phyloP scores from a whole-genome alignment of 1,140 invertebrate genomes.

The Euwallacea fornicatus region DNA sequence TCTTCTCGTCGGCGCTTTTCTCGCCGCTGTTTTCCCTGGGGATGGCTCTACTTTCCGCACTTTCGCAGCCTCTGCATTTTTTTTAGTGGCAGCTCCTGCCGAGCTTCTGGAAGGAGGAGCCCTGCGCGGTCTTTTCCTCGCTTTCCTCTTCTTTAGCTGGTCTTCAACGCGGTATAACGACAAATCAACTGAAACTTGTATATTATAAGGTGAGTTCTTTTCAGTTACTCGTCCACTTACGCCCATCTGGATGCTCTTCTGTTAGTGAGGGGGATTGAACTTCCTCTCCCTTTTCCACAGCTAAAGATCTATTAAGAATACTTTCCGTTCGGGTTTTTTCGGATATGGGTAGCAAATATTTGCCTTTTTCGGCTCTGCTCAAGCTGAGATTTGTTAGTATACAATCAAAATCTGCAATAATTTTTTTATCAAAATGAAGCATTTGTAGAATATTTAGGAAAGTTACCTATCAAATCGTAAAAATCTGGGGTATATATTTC shows the following conservation, averaged over 20 bases:
- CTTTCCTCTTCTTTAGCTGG: constrained; percentile 70
- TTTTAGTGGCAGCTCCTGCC: constrained; percentile 38
- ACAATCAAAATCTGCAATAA: constrained; percentile 76
- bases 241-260: constrained; percentile 83
- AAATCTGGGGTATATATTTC: constrained; percentile 87
- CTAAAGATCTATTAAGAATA: constrained; percentile 81
- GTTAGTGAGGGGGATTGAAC: constrained; percentile 67
- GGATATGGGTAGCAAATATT: constrained; percentile 68
- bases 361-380: constrained; percentile 70
- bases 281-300: constrained; percentile 75
- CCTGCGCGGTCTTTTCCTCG: constrained; percentile 49
- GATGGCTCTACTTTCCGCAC: constrained; percentile 40
- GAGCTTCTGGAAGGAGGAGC: constrained; percentile 24
- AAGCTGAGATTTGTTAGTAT: constrained; percentile 84
- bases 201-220: not conserved
- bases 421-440: not conserved
- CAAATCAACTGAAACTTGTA: constrained; percentile 68
- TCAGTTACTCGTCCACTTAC: constrained; percentile 60
- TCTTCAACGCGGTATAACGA: constrained; percentile 78
- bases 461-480: constrained; percentile 79
- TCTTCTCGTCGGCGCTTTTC: constrained; percentile 10
- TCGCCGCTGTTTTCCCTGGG: constrained; percentile 19
- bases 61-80: constrained; percentile 45
- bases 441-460: not conserved
- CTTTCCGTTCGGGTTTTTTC: constrained; percentile 79